Evolutionary conservation across 2,113 vertebrate species (phyloP).

Genomic region (Callionymus lyra): DNA sequence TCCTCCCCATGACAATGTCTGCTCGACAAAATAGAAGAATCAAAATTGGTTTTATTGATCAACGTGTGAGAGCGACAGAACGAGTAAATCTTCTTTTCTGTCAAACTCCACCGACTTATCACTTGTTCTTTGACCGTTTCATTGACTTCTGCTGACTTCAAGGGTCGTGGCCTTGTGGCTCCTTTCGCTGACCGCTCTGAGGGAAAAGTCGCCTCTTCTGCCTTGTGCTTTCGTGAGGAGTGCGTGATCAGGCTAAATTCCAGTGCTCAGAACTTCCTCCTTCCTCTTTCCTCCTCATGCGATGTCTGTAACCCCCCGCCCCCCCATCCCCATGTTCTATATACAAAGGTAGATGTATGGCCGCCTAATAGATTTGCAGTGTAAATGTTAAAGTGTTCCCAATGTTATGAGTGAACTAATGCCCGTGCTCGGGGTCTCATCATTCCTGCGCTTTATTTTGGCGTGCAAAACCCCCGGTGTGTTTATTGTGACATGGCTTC

Average conservation of each 20-base stretch:
- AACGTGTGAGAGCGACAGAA: too few relatives aligned
- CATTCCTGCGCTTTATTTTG: conserved; percentile 19
- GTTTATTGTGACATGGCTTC: neutral
- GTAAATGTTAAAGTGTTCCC: conserved; percentile 23
- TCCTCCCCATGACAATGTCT: neutral
- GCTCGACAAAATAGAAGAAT: too few relatives aligned
- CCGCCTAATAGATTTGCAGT: conserved; percentile 11
- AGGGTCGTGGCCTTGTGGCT: conserved; percentile 24
- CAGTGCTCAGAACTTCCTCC: conserved; percentile 36
- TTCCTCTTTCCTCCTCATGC: conserved; percentile 52
- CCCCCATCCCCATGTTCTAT: conserved; percentile 9
- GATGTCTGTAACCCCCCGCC: conserved; percentile 31
- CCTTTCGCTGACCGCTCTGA: conserved; percentile 35
- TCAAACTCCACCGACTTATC: conserved; percentile 1
- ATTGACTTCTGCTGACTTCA: neutral
- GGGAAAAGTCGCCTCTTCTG: conserved; percentile 36
- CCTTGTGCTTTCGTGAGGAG: conserved; percentile 31
- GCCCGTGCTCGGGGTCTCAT: conserved; percentile 10
- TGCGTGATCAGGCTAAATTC: conserved; percentile 49
- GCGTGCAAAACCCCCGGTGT: conserved; percentile 4
- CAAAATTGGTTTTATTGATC: too few relatives aligned
- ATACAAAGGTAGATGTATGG: conserved; percentile 25
- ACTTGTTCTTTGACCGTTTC: neutral
- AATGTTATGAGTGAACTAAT: conserved; percentile 21
- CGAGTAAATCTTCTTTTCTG: too few relatives aligned